Base-by-base conservation (phyloP, 2,888 invertebrate genomes). In the Microctonus brassicae region DNA sequence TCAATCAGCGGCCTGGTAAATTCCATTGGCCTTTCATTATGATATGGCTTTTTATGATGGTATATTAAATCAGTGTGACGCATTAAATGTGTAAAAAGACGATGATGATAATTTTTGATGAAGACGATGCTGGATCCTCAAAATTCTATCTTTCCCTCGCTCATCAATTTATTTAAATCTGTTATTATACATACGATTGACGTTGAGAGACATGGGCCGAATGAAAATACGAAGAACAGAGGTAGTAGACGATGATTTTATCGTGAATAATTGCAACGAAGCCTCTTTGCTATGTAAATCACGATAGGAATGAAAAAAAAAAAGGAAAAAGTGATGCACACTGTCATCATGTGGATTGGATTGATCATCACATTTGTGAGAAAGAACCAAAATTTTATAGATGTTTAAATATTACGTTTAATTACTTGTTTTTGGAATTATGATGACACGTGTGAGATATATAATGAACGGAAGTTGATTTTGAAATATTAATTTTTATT, bases 1-100 rank as follows among this genome's bases (percentile, higher is more conserved):
- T 80, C 84, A 79, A 63, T 71, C 81, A 42, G 79, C 80, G 63
- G 80, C 76, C 66, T 84, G 84, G 84, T 83, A 79, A 73, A 29
- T 42, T 60, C 47, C 20, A 34, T 34, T 10, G 33, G 58, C n/a
- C 26, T 26, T 55, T 22, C 13, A 55, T 26, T 9, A 55, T 22
- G 24, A 26, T 55, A n/a, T 3, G 29, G 29, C 29, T 29, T 29
- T 29, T 5, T 7, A 7, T 29, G 29, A 29, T 26, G 29, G 26
- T 1, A 57, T 55, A 26, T 13, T n/a, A n/a, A 26, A 57, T 55
- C n/a, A 26, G 29, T 55, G 7, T 36, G 60, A 20, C 11, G 17
- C 10, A 29, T 34, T 58, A 34, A 9, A n/a, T n/a, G 6, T 58
- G 9, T 58, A 34, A 34, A 58, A 42, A 9, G 60, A 22, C 33